These are phyloP conservation scores for Zoanthus gigantus DNA, from an alignment of 92 coral and sea anemone species.

Conservation along the genomic window DNA sequence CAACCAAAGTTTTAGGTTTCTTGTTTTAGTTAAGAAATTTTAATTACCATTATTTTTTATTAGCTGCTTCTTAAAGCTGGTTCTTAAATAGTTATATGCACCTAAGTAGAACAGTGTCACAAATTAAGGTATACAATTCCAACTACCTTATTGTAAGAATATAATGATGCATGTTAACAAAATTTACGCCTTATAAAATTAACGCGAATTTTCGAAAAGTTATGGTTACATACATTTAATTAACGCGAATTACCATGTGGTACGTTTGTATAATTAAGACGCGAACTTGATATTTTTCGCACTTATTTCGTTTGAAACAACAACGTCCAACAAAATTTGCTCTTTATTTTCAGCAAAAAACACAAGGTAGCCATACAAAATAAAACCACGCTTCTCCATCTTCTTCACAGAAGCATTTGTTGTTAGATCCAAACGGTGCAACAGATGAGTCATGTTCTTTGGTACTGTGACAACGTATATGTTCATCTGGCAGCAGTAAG, in stretches of 20 bases:
- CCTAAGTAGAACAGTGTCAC: too few relatives aligned
- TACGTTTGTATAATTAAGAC: background rate
- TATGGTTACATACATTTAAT: constrained; percentile 32
- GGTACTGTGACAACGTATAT: constrained; percentile 57
- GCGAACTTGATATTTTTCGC: too few relatives aligned
- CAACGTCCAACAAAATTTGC: background rate
- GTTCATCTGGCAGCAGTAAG: constrained; percentile 56
- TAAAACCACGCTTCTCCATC: background rate
- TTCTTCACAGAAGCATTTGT: background rate
- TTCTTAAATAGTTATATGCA: too few relatives aligned
- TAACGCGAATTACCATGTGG: constrained; percentile 44
- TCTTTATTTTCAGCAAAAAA: background rate
- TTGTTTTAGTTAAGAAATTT: background rate
- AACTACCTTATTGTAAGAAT: constrained; percentile 22
- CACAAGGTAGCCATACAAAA: background rate
- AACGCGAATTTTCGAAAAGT: constrained; percentile 13
- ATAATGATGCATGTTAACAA: constrained; percentile 35
- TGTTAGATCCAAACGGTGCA: constrained; percentile 39
- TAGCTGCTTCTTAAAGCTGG: background rate
- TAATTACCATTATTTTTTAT: background rate
- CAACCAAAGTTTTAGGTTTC: background rate
- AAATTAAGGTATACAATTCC: too few relatives aligned
- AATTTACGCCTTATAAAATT: background rate
- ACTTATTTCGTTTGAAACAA: background rate
- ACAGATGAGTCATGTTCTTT: background rate